Conservation (phyloP, 2,113 vertebrate species). For the Poecile atricapillus region DNA sequence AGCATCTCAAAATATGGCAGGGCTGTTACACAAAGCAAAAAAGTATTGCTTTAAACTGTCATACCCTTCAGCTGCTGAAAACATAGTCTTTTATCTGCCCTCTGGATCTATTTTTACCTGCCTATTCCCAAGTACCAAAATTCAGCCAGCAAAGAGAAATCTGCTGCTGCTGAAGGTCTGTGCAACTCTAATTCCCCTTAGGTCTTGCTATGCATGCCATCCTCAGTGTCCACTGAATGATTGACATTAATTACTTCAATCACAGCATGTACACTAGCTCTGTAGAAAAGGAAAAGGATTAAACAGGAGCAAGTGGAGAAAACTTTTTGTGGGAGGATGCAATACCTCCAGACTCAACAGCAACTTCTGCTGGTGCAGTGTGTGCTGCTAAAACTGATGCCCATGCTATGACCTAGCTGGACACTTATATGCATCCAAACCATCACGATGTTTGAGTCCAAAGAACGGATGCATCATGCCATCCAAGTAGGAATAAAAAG, state of each 20-base stretch:
- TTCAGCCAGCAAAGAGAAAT: background rate
- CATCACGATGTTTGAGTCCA: background rate
- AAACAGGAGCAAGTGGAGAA: background rate
- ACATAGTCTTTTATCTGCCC: slow-evolving; percentile 31
- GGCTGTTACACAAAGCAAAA: slow-evolving; percentile 23
- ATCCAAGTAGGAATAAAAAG: background rate
- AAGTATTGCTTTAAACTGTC: slow-evolving; percentile 34
- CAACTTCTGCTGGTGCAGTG: background rate
- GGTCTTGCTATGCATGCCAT: background rate
- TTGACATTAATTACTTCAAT: slow-evolving; percentile 51
- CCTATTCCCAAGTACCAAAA: background rate
- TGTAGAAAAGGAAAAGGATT: background rate
- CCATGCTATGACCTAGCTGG: background rate
- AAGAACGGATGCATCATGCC: background rate
- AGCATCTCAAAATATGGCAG: background rate
- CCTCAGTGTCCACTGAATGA: slow-evolving; percentile 17
- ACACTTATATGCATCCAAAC: background rate
- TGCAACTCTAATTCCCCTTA: background rate
- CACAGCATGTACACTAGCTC: slow-evolving; percentile 24
- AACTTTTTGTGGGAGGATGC: background rate
- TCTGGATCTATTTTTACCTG: slow-evolving; percentile 31
- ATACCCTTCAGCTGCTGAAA: slow-evolving; percentile 24
- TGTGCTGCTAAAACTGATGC: background rate
- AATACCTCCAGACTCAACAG: background rate
- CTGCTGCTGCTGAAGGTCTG: background rate